Evolutionary conservation across 2,797 vertebrate species (phyloP).

Genomic region (Tragelaphus oryx): DNA sequence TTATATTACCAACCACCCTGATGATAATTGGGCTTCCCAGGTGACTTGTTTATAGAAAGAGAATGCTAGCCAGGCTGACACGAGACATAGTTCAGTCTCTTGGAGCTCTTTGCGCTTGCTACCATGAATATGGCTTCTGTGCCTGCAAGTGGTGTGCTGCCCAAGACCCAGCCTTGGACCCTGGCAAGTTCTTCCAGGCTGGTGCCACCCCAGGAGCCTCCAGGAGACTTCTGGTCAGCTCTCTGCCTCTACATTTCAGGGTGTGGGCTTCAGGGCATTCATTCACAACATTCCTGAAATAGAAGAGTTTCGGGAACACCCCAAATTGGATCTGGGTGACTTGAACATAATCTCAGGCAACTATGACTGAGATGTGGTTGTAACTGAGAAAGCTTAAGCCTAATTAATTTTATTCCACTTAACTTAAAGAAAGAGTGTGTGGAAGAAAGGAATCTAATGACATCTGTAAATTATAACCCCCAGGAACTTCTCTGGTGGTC

Average conservation of each 20-base stretch:
- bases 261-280: background rate
- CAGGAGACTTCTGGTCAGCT: background rate
- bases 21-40: background rate
- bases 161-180: background rate
- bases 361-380: slow-evolving; percentile 6
- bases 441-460: background rate
- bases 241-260: slow-evolving; percentile 14
- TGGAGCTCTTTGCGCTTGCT: background rate
- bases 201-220: background rate
- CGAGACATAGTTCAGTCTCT: rapidly evolving
- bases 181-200: background rate
- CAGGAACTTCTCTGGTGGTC: background rate
- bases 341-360: background rate
- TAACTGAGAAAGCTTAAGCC: slow-evolving; percentile 43
- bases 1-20: background rate
- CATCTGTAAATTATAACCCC: background rate
- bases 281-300: slow-evolving; percentile 22
- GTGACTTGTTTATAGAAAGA: background rate
- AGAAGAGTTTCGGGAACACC: slow-evolving; percentile 39
- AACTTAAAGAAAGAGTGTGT: background rate
- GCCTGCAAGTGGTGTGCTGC: background rate
- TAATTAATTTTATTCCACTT: slow-evolving; percentile 37
- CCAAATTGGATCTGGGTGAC: slow-evolving; percentile 10
- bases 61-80: background rate
- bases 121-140: background rate